Conservation (phyloP, 2,113 vertebrate species). For the Xenus cinereus region DNA sequence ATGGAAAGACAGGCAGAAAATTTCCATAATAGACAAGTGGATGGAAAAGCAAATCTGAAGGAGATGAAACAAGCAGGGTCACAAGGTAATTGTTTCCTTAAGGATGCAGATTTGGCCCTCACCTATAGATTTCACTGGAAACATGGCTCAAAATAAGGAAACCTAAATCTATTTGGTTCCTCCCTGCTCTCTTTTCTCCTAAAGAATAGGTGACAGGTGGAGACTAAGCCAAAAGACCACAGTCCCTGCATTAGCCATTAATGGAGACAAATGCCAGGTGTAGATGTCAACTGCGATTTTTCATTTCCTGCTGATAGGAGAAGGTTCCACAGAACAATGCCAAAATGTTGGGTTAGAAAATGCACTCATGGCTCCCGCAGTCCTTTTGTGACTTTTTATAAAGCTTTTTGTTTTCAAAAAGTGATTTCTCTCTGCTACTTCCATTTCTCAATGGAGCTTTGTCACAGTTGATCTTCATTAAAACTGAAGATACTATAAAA, state of each 20-base stretch:
- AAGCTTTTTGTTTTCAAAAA: slow-evolving; percentile 9
- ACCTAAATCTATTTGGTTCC: not conserved
- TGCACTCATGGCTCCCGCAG: not conserved
- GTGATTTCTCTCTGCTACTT: not conserved
- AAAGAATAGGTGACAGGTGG: slow-evolving; percentile 11
- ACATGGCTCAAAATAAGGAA: not conserved
- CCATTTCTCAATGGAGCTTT: not conserved
- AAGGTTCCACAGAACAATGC: not conserved
- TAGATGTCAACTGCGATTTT: slow-evolving; percentile 39
- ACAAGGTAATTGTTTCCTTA: not conserved
- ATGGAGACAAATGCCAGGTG: slow-evolving; percentile 42
- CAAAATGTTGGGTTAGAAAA: not conserved
- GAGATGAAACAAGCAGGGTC: not conserved
- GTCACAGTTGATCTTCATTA: slow-evolving; percentile 32
- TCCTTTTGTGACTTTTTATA: not conserved
- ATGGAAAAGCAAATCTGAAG: not conserved
- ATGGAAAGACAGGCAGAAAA: not conserved
- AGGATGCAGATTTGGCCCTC: not conserved
- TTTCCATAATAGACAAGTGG: not conserved
- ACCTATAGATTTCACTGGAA: not conserved
- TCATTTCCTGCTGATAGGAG: not conserved
- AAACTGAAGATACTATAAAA: not conserved
- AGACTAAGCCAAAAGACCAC: not conserved
- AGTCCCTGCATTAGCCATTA: not conserved
- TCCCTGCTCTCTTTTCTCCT: not conserved